Evolutionary conservation across 2,888 invertebrate species (phyloP).

Genomic region (Drosophila setosimentum): DNA sequence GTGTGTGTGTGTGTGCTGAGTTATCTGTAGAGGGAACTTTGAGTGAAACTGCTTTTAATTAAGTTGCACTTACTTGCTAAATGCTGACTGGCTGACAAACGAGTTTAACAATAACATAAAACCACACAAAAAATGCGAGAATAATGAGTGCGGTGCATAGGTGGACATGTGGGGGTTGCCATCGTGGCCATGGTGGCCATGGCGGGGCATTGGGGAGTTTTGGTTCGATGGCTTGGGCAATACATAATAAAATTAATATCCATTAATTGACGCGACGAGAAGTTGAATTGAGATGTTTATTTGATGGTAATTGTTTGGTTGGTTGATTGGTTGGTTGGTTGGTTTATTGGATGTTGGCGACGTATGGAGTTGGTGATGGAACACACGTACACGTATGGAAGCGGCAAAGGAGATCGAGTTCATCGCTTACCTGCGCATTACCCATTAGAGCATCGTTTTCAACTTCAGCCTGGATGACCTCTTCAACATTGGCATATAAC

Average conservation of each 20-base stretch:
- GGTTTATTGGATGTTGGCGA: slow-evolving; percentile 28
- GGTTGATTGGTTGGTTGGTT: slow-evolving; percentile 5
- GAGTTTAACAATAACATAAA: slow-evolving; percentile 49
- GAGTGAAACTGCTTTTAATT: slow-evolving; percentile 39
- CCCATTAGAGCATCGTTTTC: slow-evolving; percentile 71
- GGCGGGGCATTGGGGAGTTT: slow-evolving; percentile 9
- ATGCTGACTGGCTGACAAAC: slow-evolving; percentile 54
- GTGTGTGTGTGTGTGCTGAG: slow-evolving; percentile 1
- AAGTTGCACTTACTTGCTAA: slow-evolving; percentile 76
- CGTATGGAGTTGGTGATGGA: slow-evolving; percentile 32
- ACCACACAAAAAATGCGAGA: slow-evolving; percentile 2
- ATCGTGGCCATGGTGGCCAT: neutral
- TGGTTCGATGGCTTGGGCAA: slow-evolving; percentile 26
- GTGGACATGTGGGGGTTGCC: neutral
- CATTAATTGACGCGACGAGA: slow-evolving; percentile 52
- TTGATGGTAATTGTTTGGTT: slow-evolving; percentile 4
- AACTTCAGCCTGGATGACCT: slow-evolving; percentile 42
- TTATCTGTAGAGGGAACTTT: slow-evolving; percentile 28
- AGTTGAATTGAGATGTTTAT: slow-evolving; percentile 11
- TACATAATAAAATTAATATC: slow-evolving; percentile 63
- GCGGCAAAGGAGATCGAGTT: slow-evolving; percentile 40
- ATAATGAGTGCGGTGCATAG: slow-evolving; percentile 26
- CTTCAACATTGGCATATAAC: slow-evolving; percentile 66
- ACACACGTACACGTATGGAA: slow-evolving; percentile 49
- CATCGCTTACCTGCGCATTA: slow-evolving; percentile 71